Evolutionary conservation across 2,888 invertebrate genomes (phyloP), one percentile per base, ranked within the genome.

Genomic region (Cryptus viduatorius): DNA sequence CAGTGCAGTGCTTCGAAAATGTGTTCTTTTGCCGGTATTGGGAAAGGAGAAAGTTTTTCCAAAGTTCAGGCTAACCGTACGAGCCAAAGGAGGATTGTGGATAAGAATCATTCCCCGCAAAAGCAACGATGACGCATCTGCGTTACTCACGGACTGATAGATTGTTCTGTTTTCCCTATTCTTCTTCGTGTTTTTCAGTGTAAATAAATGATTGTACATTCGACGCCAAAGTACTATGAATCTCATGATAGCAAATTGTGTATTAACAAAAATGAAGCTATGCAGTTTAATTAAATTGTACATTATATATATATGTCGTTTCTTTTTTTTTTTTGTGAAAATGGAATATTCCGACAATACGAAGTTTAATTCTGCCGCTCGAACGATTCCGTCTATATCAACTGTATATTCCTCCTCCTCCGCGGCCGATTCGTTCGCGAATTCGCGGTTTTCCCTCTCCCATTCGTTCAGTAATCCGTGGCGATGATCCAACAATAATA

Each of bases 41-140:
- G 94, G 93, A 12, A 90, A 93, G 14, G 94, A 94, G 42, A 94
- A 95, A 69, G 89, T 95, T 16, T 91, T 92, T 65, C 93, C 95
- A 1, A 93, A 93, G 8, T 96, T 95, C 88, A 94, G 95, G 73
- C 19, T 90, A 10, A 95, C 96, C 2, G 86, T 96, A 37, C 93
- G 95, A 82, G 95, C 95, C 0, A 94, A 94, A 16, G 95, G 95
- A 16, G 96, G 96, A 3, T 92, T 96, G 14, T 95, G 95, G 95
- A 92, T 96, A 59, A 92, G 93, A 83, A 90, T 96, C n/a, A 93
- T 92, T 83, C 93, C 92, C n/a, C 92, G 94, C 71, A 87, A 19
- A 24, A n/a, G 44, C 64, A 10, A 65, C 19, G 50, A 8, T 19
- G 29, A 75, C 16, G n/a, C 19, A 46, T 4, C 44, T 19, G 5